Evolutionary conservation across 1,140 invertebrate genomes (phyloP), one percentile per base, ranked within the genome.

Genomic region (Gryllus bimaculatus): DNA sequence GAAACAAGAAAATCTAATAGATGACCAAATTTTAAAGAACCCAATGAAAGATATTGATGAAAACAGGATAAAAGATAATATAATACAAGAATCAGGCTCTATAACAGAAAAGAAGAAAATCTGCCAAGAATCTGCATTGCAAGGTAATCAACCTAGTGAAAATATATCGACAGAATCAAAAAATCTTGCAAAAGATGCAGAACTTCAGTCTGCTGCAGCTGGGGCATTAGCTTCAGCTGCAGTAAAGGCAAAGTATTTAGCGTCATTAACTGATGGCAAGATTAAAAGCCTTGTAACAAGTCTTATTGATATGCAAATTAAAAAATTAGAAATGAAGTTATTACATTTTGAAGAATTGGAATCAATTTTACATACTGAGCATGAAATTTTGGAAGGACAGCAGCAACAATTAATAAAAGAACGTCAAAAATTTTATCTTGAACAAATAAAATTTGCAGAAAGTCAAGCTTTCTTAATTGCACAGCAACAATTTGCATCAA

Each of bases 341-440:
- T 88, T 97, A 12, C 98, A 99, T 86, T 99, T 99, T 88, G 98
- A 99, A 85, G 98, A 99, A 85, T 86, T 99, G 7, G 98, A 99
- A 86, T 95, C 96, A 0, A 99, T 98, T 39, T 99, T 99, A 97
- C 98, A 99, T 85, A 89, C 95, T 13, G 98, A 99, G 86, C 89
- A 98, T 75, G 98, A 99, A 86, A 91, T 92, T 48, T 87, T 99
- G 47, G 98, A 99, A 85, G 98, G 98, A 86, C 98, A 99, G 85
- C 88, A 98, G 15, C 98, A 99, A 84, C 98, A 99, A 85, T 86
- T 99, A 7, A 96, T 99, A 75, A 96, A 98, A 8, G 98, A 99
- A 85, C 88, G 98, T n/a, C 98, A 99, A 85, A 96, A 99, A 84
- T 99, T 99, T 86, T 98, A 99, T 87, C 88, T 99, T 84, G 98